Conservation (phyloP, 2,888 invertebrate genomes). For the Pandemis heparana region DNA sequence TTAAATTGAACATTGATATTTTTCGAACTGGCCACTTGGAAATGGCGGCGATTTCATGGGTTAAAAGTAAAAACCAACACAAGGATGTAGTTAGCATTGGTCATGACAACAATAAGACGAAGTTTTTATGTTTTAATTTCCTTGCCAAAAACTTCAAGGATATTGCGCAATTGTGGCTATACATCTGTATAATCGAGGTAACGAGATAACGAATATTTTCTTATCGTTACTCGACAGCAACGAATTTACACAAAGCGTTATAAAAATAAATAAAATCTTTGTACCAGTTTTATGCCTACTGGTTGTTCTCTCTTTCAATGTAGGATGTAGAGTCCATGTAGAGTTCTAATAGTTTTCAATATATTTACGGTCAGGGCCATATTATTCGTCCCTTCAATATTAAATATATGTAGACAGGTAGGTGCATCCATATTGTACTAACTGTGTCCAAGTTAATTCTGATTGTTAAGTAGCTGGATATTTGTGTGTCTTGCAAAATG, state of each 20-base stretch:
- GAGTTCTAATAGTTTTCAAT: too few relatives aligned
- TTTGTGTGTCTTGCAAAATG: too few relatives aligned
- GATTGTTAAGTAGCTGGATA: too few relatives aligned
- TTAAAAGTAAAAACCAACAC: too few relatives aligned
- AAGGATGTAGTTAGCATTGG: not conserved
- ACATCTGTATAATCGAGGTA: not conserved
- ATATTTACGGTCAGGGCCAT: too few relatives aligned
- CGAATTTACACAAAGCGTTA: not conserved
- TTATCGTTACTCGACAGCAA: not conserved
- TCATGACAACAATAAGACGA: not conserved
- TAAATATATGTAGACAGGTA: too few relatives aligned
- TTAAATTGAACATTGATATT: too few relatives aligned
- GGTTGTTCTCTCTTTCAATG: not conserved
- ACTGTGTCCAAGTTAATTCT: too few relatives aligned
- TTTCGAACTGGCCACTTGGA: too few relatives aligned
- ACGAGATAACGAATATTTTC: not conserved
- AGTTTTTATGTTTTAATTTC: constrained; percentile 5
- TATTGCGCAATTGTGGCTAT: not conserved
- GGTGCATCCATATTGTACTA: too few relatives aligned
- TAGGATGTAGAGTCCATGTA: not conserved
- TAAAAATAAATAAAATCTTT: not conserved
- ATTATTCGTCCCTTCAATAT: too few relatives aligned
- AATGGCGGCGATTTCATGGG: too few relatives aligned
- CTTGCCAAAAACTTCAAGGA: constrained; percentile 26
- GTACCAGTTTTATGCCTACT: not conserved